These are phyloP conservation scores for Melanaphis sacchari DNA, from an alignment of 1,140 invertebrate species.

Conservation along the genomic window DNA sequence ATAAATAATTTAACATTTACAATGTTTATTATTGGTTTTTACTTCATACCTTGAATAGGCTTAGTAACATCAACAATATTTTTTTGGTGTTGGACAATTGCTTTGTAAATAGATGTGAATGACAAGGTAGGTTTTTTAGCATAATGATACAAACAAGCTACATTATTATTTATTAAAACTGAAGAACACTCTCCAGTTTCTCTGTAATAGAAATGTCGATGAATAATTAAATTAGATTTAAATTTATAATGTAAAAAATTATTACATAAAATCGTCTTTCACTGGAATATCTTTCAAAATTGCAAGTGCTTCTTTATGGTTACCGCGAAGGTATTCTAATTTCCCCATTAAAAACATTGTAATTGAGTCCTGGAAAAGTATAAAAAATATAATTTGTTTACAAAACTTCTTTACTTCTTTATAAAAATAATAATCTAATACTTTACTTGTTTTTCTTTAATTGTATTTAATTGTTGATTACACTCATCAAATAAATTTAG, in stretches of 20 bases:
- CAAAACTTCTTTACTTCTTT: not conserved
- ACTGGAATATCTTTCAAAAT: constrained; percentile 70
- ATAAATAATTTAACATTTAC: not conserved
- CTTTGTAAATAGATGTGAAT: constrained; percentile 83
- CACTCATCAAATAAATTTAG: constrained; percentile 64
- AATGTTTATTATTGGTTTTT: not conserved
- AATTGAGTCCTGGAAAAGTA: constrained; percentile 67
- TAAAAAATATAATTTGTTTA: not conserved
- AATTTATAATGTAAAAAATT: not conserved
- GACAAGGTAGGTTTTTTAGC: constrained; percentile 87
- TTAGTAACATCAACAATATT: constrained; percentile 66
- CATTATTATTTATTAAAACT: constrained; percentile 87
- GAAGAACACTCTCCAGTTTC: constrained; percentile 69
- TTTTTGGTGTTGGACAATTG: constrained; percentile 80
- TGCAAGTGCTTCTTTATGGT: constrained; percentile 73
- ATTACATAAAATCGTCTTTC: constrained; percentile 60
- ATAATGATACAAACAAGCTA: constrained; percentile 86
- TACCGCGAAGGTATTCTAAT: constrained; percentile 75
- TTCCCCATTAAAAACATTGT: constrained; percentile 74
- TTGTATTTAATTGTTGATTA: constrained; percentile 48
- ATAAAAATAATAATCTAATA: not conserved
- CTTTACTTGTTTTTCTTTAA: constrained; percentile 50
- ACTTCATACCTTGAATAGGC: constrained; percentile 63
- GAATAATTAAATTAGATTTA: not conserved
- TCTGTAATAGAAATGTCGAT: constrained; percentile 53